A percentile compares a stretch with the other conserved stretches of the same genome.
Evolutionary conservation across 2,797 vertebrate genomes (phyloP).

Genomic region (Brachymystax lenok): DNA sequence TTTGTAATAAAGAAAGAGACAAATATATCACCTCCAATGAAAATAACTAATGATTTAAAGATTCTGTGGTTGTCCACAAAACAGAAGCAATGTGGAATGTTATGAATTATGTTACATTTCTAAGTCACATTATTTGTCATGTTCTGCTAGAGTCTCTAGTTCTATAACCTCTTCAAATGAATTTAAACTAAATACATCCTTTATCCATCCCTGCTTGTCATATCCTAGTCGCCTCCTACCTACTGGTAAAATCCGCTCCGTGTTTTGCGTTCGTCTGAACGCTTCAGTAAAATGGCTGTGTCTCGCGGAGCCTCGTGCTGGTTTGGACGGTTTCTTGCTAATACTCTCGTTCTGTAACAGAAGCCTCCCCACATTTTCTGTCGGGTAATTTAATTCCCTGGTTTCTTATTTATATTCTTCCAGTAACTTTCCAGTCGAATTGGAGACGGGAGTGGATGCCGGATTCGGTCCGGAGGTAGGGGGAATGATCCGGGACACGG

Average conservation of each 20-base stretch:
- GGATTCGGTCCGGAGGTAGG: slow-evolving; percentile 79
- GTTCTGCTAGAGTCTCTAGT: background rate
- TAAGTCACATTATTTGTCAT: background rate
- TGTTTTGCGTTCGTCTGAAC: slow-evolving; percentile 80
- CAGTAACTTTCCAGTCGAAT: slow-evolving; percentile 66
- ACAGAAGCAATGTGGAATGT: background rate
- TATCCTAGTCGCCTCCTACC: slow-evolving; percentile 47
- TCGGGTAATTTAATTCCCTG: slow-evolving; percentile 72
- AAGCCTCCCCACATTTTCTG: slow-evolving; percentile 71
- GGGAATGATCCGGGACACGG: slow-evolving; percentile 81
- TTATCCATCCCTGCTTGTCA: too few species aligned
- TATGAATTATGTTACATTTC: background rate
- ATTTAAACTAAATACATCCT: background rate
- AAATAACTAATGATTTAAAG: background rate
- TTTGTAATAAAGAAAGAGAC: background rate
- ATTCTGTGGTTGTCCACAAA: background rate
- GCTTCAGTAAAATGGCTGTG: slow-evolving; percentile 89
- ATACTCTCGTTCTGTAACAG: slow-evolving; percentile 82
- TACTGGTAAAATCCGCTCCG: slow-evolving; percentile 73
- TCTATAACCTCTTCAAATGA: background rate
- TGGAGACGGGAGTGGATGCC: slow-evolving; percentile 76
- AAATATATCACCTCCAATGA: background rate
- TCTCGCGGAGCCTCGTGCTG: slow-evolving; percentile 97
- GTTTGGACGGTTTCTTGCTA: slow-evolving; percentile 88
- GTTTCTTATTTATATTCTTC: slow-evolving; percentile 74